Evolutionary conservation across 2,888 invertebrate genomes (phyloP), one percentile per base, ranked within the genome.

Genomic region (Invenusta paracnida): DNA sequence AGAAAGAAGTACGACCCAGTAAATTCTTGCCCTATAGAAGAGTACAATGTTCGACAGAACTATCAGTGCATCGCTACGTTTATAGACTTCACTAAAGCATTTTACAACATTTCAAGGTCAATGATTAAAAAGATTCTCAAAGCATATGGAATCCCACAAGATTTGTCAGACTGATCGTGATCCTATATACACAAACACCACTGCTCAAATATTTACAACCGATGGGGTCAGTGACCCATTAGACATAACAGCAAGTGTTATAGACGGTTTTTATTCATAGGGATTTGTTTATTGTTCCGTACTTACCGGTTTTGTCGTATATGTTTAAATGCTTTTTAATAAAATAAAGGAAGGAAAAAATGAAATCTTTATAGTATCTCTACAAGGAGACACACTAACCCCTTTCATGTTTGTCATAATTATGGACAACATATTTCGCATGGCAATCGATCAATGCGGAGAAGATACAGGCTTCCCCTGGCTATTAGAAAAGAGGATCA

Each of bases 11-110:
- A 73, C 73, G 73, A 73, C 73, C 25, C 73, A 73, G 73, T 5
- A 73, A 73, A 73, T 73, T 25, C 11, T 73, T n/a, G 2, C 11
- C 25, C 73, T 73, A 73, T 73, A 23, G 73, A 73, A 73, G 11
- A 73, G 73, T 73, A 23, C 17, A 23, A 73, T 73, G 73, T 73
- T 73, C 73, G 73, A 73, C 25, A 73, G 73, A 73, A 73, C 73
- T 73, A 73, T 23, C 73, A 73, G 73, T 73, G 11, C 73, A 73
- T 73, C 23, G 73, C 73, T 11, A 48, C 17, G 17, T 48, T 48
- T 48, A 48, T 48, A 48, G 48, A 48, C 48, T 48, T 48, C 48
- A 48, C 48, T 73, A 73, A 73, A 73, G 73, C 27, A 73, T 73
- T 48, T 73, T 5, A 73, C 73, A 23, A 23, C 73, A 25, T 73